A percentile compares a stretch with the other conserved stretches of the same genome.
Conservation (phyloP, 2,797 vertebrate species). For the Falco peregrinus region DNA sequence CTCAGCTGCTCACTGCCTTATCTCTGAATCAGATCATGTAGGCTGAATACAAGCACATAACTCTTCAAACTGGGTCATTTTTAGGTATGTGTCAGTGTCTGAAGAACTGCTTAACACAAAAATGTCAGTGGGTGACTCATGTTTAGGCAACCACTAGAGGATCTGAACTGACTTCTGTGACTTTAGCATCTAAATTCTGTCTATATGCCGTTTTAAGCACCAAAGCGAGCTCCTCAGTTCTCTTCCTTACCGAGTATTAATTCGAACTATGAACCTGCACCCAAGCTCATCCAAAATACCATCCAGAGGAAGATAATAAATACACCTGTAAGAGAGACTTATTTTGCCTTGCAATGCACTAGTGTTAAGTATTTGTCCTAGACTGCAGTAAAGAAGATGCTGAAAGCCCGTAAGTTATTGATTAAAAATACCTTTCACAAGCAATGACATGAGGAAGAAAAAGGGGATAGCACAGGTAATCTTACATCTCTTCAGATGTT, state of each 20-base stretch:
- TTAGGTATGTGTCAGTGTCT: constrained; percentile 1
- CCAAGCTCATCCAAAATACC: not conserved
- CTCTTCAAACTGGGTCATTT: constrained; percentile 23
- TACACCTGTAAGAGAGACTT: not conserved
- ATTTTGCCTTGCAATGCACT: not conserved
- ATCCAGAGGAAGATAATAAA: not conserved
- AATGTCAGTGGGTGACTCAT: not conserved
- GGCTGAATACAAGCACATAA: not conserved
- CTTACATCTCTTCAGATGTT: not conserved
- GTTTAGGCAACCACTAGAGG: not conserved
- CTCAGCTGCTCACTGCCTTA: constrained; percentile 46
- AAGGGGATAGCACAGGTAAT: not conserved
- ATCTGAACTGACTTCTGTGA: not conserved
- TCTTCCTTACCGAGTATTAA: not conserved
- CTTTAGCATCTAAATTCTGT: not conserved
- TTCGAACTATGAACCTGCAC: not conserved
- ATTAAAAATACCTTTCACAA: not conserved
- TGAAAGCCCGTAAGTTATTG: not conserved
- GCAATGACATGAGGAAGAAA: accelerated
- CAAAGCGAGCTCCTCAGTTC: not conserved
- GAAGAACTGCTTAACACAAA: not conserved
- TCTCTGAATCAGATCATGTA: constrained; percentile 20
- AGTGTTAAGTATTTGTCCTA: not conserved
- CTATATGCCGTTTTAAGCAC: not conserved
- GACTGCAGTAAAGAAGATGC: not conserved